Conservation (phyloP, 2,113 vertebrate species). For the Lampris incognitus region DNA sequence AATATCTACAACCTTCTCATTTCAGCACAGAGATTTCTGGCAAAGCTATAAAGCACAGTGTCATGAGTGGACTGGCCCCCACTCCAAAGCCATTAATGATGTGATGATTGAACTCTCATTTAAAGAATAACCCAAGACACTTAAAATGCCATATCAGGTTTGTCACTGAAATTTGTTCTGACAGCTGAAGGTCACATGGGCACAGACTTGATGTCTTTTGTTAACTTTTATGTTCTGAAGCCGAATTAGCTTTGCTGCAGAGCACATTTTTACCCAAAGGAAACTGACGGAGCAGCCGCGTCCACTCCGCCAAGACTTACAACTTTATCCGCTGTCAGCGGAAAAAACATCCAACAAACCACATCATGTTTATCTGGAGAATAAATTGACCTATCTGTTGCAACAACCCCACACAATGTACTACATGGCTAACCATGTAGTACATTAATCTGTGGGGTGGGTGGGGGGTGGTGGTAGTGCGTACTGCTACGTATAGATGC, state of each 20-base stretch:
- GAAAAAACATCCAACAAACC: not conserved
- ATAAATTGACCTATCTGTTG: not conserved
- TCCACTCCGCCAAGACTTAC: not conserved
- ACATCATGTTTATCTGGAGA: not conserved
- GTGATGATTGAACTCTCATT: conserved; percentile 95
- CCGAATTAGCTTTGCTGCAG: not conserved
- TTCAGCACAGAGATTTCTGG: conserved; percentile 86
- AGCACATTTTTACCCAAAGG: conserved; percentile 16
- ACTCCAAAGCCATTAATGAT: conserved; percentile 94
- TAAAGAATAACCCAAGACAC: conserved; percentile 89
- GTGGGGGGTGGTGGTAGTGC: too few species aligned
- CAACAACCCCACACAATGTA: too few species aligned
- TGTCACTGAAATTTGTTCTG: conserved; percentile 86
- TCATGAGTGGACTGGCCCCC: conserved; percentile 95
- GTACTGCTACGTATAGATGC: too few species aligned
- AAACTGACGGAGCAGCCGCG: conserved; percentile 26
- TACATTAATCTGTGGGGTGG: too few species aligned
- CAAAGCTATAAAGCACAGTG: conserved; percentile 91
- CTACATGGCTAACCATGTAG: too few species aligned
- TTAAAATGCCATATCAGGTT: conserved; percentile 95
- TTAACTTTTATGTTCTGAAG: conserved; percentile 35
- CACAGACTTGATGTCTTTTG: conserved; percentile 68
- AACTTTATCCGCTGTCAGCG: conserved; percentile 37
- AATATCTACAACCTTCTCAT: conserved; percentile 95
- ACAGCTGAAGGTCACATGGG: conserved; percentile 89